Evolutionary conservation across 2,113 vertebrate genomes (phyloP).

Genomic region (Pithys albifrons): DNA sequence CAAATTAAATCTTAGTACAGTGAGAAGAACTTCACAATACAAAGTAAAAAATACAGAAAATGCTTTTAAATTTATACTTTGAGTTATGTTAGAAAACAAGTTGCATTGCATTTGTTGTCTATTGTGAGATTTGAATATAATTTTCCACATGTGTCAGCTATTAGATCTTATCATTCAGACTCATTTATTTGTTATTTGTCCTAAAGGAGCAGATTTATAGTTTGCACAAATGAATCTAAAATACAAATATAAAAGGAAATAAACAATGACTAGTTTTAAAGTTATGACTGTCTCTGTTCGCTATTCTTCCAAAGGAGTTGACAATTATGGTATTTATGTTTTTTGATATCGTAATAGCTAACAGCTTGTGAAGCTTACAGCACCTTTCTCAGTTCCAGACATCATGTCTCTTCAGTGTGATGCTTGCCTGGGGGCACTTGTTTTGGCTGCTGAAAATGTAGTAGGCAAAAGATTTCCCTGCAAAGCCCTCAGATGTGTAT

Average conservation of each 20-base stretch:
- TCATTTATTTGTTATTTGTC: neutral
- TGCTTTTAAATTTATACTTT: neutral
- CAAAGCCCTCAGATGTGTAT: neutral
- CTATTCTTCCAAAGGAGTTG: neutral
- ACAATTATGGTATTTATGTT: rapidly evolving
- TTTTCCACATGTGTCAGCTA: neutral
- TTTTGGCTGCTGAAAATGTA: neutral
- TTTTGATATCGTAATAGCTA: neutral
- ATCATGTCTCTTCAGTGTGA: neutral
- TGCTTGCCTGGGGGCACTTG: neutral
- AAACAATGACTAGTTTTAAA: neutral
- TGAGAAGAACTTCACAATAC: neutral
- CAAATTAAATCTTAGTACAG: neutral
- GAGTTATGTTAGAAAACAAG: neutral
- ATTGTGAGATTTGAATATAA: neutral
- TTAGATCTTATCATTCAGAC: neutral
- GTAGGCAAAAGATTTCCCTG: neutral
- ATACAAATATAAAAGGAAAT: neutral
- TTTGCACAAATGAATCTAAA: neutral
- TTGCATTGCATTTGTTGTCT: neutral
- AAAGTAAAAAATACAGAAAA: neutral
- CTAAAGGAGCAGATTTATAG: neutral
- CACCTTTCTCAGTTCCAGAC: neutral
- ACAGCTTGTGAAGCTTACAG: neutral
- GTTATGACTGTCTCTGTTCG: neutral